Evolutionary conservation across 2,113 vertebrate species (phyloP).

Genomic region (human): DNA sequence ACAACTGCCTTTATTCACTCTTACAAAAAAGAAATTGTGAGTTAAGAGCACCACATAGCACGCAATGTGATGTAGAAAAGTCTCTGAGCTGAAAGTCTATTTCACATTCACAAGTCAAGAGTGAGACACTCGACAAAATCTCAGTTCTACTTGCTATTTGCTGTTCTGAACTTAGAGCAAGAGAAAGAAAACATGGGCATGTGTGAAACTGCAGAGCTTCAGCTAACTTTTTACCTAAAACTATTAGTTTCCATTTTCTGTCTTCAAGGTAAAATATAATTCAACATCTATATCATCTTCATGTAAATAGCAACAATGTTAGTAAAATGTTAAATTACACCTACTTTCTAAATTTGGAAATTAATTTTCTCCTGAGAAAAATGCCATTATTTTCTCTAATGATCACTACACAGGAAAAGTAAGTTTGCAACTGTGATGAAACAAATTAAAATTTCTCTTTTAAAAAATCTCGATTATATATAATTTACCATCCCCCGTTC

Average conservation of each 20-base stretch:
- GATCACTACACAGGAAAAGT: neutral
- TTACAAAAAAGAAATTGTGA: conserved; percentile 63
- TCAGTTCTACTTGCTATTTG: conserved; percentile 65
- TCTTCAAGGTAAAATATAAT: conserved; percentile 49
- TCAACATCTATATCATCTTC: neutral
- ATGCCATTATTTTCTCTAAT: neutral
- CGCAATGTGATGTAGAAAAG: conserved; percentile 26
- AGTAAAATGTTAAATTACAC: conserved; percentile 70
- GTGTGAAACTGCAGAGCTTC: neutral
- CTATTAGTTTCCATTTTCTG: conserved; percentile 56
- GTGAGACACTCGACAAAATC: conserved; percentile 67
- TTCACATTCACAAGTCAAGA: conserved; percentile 35
- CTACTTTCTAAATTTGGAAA: conserved; percentile 52
- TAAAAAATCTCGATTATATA: neutral
- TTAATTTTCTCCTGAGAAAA: conserved; percentile 68
- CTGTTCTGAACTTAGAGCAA: conserved; percentile 69
- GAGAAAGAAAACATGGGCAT: neutral
- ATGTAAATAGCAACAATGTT: conserved; percentile 53
- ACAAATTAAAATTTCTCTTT: neutral
- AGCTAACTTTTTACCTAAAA: conserved; percentile 56
- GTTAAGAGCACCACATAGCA: conserved; percentile 66
- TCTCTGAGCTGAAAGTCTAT: conserved; percentile 63
- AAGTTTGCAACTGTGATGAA: neutral
- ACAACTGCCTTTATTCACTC: conserved; percentile 43
- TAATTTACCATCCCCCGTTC: neutral